phyloP scores from a whole-genome alignment of 2,797 vertebrate species.

The Notamacropus eugenii region DNA sequence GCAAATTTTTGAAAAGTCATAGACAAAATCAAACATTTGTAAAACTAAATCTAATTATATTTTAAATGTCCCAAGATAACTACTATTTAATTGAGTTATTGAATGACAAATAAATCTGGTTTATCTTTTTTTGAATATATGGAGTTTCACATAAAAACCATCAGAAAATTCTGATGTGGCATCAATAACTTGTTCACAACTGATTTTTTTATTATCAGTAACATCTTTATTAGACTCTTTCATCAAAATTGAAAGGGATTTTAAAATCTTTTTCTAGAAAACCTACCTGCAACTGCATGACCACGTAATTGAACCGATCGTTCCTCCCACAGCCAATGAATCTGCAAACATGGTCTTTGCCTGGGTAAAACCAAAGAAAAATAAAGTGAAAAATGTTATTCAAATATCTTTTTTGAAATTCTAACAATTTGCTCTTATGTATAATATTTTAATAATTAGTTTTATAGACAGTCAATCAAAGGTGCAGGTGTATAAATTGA shows the following conservation, averaged over 20 bases:
- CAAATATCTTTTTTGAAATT: constrained; percentile 54
- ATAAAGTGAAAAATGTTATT: constrained; percentile 51
- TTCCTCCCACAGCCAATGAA: constrained; percentile 99
- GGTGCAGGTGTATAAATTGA: not conserved
- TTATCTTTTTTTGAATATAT: not conserved
- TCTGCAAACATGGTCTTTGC: constrained; percentile 98
- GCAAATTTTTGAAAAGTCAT: not conserved
- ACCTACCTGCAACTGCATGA: constrained; percentile 98
- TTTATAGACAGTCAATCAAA: constrained; percentile 32
- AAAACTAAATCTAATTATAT: not conserved
- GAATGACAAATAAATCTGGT: not conserved
- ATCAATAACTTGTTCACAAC: constrained; percentile 15
- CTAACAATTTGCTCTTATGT: constrained; percentile 49
- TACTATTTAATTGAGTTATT: not conserved
- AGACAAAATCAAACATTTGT: not conserved
- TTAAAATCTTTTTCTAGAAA: constrained; percentile 62
- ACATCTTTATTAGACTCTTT: constrained; percentile 41
- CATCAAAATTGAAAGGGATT: constrained; percentile 53
- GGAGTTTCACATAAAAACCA: not conserved
- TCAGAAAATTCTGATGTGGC: constrained; percentile 42
- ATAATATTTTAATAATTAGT: constrained; percentile 57
- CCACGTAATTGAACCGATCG: constrained; percentile 99
- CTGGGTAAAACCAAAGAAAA: constrained; percentile 82
- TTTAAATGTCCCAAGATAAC: not conserved
- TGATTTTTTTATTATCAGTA: constrained; percentile 45